Base-by-base conservation (phyloP, 1,140 invertebrate species). In the Phymastichus coffea region DNA sequence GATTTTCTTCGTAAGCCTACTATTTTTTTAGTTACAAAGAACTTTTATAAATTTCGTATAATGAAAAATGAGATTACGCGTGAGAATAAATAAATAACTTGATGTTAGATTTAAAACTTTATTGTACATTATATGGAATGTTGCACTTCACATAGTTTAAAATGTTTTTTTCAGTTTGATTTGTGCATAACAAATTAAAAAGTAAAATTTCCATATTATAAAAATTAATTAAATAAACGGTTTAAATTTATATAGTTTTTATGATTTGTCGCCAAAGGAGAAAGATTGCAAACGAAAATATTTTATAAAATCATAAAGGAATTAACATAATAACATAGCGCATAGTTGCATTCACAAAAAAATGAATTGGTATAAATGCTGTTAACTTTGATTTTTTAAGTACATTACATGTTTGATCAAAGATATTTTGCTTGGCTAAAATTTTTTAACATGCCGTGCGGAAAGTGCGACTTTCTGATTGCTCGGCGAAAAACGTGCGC, bases 291-390 rank as follows among this genome's bases (percentile, higher is more conserved):
- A 30, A 44, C 20, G 19, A 46, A 43, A 46, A 28, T 53, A 59
- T 53, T 30, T 53, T 44, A 47, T 47, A 46, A 46, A 51, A 59
- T 59, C 57, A 59, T 49, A 59, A 49, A 53, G 20, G 30, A 46
- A 53, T 53, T 8, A 38, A 59, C 22, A 6, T 37, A 35, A 49
- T 19, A 47, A 49, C 25, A 51, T 43, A 59, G 49, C 49, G 49
- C 57, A 59, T 12, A 23, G 53, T 59, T 53, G 41, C 49, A 52
- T 41, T 52, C 26, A 44, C 26, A 58, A 59, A 59, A 22, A 44
- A 57, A 57, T 47, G 17, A 15, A 57, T 40, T 41, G 10, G 53
- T 46, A 46, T 46, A 51, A 51, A 58, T 51, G 41, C 22, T 53
- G 52, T 38, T 20, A 26, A 51, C 15, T 8, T 33, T 53, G 20